These are phyloP conservation scores for Bombus ignitus DNA, from an alignment of 1,140 invertebrate genomes.

Conservation along the genomic window DNA sequence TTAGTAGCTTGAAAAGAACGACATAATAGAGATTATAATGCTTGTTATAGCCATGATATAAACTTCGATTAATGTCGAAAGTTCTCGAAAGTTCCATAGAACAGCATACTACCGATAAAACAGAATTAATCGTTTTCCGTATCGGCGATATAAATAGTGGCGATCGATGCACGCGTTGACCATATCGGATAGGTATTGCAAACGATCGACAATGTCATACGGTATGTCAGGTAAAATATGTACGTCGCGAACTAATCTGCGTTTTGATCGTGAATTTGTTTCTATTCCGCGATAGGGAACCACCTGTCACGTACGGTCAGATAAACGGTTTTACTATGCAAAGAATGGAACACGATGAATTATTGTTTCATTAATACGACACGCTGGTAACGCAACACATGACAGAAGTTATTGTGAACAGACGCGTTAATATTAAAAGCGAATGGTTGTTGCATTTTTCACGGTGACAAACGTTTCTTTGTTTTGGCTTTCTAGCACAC, in stretches of 20 bases:
- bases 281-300: conserved; percentile 58
- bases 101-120: neutral
- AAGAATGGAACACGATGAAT: conserved; percentile 56
- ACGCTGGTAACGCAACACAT: conserved; percentile 12
- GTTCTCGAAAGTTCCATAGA: neutral
- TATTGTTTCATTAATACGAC: conserved; percentile 66
- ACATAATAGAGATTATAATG: neutral
- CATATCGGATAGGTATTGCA: conserved; percentile 44
- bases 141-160: conserved; percentile 54
- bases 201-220: conserved; percentile 56
- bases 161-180: conserved; percentile 47
- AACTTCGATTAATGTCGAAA: conserved; percentile 9
- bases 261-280: conserved; percentile 58
- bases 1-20: neutral
- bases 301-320: conserved; percentile 54
- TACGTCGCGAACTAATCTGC: conserved; percentile 56
- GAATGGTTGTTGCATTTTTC: conserved; percentile 20
- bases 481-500: neutral
- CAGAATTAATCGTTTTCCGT: conserved; percentile 29
- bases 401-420: conserved; percentile 15
- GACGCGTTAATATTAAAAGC: conserved; percentile 1
- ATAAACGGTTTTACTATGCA: conserved; percentile 56
- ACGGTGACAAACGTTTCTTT: conserved; percentile 13
- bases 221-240: conserved; percentile 57
- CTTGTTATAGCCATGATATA: neutral